A percentile compares a stretch with the other conserved stretches of the same genome.
These are phyloP conservation scores for Tyrophagus putrescentiae DNA, from an alignment of 1,140 invertebrate species.

Conservation along the genomic window DNA sequence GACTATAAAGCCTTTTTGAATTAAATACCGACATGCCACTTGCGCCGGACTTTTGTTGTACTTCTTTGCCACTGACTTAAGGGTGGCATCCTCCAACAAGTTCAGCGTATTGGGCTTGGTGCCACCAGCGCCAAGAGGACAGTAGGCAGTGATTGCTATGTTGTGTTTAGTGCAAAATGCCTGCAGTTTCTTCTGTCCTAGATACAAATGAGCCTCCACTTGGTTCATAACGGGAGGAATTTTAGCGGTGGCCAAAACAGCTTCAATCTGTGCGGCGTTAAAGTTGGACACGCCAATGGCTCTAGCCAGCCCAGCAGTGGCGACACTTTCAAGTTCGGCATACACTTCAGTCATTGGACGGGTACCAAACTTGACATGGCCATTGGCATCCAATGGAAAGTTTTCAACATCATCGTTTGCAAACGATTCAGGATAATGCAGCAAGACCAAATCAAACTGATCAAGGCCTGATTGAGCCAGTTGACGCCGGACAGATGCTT, in stretches of 20 bases:
- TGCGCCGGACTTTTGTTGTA: constrained; percentile 53
- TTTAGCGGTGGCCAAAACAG: no score
- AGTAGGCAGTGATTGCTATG: constrained; percentile 37
- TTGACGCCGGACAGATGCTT: constrained; percentile 42
- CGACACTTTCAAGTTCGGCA: constrained; percentile 64
- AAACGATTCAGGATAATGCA: constrained; percentile 25
- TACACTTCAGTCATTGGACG: constrained; percentile 58
- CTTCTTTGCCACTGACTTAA: constrained; percentile 48
- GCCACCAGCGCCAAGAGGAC: constrained; percentile 36
- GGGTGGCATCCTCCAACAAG: constrained; percentile 41
- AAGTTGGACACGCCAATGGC: constrained; percentile 85
- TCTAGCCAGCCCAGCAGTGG: constrained; percentile 49
- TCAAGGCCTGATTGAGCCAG: constrained; percentile 38
- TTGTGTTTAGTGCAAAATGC: constrained; percentile 34
- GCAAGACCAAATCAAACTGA: constrained; percentile 25
- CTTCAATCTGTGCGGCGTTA: constrained; percentile 59
- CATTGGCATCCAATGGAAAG: constrained; percentile 5
- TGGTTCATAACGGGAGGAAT: constrained; percentile 62
- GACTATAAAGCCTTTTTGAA: constrained; percentile 54
- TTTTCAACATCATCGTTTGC: constrained; percentile 16
- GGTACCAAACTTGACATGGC: constrained; percentile 7
- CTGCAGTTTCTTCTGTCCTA: constrained; percentile 36
- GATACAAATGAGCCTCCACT: constrained; percentile 40
- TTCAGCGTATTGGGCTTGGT: constrained; percentile 42
- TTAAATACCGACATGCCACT: constrained; percentile 37